These are phyloP conservation scores for Papilio xuthus DNA, from an alignment of 1,140 invertebrate genomes.

Conservation along the genomic window DNA sequence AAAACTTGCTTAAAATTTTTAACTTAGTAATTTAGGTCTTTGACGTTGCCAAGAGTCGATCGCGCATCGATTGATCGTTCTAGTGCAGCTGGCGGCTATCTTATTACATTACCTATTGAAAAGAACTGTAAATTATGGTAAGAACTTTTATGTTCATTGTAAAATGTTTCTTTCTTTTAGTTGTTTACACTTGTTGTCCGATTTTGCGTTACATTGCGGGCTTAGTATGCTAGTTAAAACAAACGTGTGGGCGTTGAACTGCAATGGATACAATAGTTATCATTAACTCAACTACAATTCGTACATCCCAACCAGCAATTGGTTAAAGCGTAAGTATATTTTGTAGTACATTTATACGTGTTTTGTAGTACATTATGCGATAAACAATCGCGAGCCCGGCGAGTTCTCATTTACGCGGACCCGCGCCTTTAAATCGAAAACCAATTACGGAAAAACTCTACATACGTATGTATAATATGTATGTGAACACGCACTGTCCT, in stretches of 20 bases:
- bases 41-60: background rate
- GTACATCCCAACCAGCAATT: background rate
- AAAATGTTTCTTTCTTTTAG: background rate
- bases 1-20: conserved; percentile 29
- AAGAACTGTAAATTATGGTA: background rate
- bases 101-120: background rate
- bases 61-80: background rate
- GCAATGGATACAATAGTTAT: background rate
- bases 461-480: conserved; percentile 54
- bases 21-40: conserved; percentile 21
- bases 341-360: conserved; percentile 5
- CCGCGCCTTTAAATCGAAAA: conserved; percentile 73
- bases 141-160: background rate
- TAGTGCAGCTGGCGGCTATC: background rate
- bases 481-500: conserved; percentile 49
- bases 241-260: background rate
- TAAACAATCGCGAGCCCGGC: background rate
- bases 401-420: conserved; percentile 49
- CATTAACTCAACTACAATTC: background rate
- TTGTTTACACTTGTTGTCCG: background rate
- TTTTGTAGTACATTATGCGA: conserved; percentile 13
- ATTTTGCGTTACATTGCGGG: background rate
- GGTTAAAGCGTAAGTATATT: background rate
- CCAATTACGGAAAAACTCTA: conserved; percentile 74
- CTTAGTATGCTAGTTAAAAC: background rate